phyloP scores from a whole-genome alignment of 1,140 invertebrate species.

The Magallana gigas region DNA sequence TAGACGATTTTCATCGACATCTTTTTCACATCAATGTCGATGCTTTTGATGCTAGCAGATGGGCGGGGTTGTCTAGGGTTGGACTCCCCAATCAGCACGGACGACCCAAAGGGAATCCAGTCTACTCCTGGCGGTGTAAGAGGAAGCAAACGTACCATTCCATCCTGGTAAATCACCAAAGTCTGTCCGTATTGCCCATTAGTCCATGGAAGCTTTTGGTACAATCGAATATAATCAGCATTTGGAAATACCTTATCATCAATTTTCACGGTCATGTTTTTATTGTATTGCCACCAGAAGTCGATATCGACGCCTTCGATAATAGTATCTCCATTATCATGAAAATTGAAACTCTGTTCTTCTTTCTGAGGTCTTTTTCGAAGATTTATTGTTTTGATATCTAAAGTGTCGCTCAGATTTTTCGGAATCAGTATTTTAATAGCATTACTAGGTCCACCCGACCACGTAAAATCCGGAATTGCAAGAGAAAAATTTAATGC shows the following conservation, averaged over 20 bases:
- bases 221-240: conserved; percentile 60
- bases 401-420: not conserved
- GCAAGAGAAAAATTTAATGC: conserved; percentile 31
- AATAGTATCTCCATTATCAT: conserved; percentile 53
- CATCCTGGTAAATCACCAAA: conserved; percentile 70
- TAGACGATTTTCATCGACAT: conserved; percentile 57
- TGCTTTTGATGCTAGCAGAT: conserved; percentile 56
- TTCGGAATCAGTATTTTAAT: conserved; percentile 49
- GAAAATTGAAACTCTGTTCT: conserved; percentile 47
- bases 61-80: conserved; percentile 57
- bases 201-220: conserved; percentile 57
- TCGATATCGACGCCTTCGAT: conserved; percentile 68
- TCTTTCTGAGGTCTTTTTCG: conserved; percentile 47
- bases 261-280: conserved; percentile 59
- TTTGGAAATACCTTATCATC: conserved; percentile 21
- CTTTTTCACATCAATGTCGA: conserved; percentile 56
- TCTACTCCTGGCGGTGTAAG: conserved; percentile 69
- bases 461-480: conserved; percentile 65
- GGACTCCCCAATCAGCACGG: conserved; percentile 66
- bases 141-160: conserved; percentile 63
- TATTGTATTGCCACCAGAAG: conserved; percentile 68
- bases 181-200: conserved; percentile 60
- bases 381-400: conserved; percentile 47
- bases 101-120: conserved; percentile 72
- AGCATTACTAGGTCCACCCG: conserved; percentile 48